phyloP scores from a whole-genome alignment of 2,113 vertebrate genomes.

The Vanacampus margaritifer region DNA sequence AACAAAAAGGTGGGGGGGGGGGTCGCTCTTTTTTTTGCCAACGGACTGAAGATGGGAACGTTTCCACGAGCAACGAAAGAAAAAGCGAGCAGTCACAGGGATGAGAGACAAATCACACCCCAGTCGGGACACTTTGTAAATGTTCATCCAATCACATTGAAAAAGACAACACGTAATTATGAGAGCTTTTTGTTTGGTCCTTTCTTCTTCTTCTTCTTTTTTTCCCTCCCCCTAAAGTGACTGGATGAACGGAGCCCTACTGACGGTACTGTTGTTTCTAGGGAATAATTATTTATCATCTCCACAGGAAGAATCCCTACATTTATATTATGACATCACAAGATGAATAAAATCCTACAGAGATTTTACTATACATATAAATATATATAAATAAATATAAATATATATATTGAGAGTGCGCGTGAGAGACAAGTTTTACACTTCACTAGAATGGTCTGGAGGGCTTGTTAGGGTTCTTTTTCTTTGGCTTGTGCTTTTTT shows the following conservation, averaged over 20 bases:
- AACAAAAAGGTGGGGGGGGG: constrained; percentile 62
- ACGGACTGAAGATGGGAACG: constrained; percentile 67
- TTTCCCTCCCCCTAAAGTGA: constrained; percentile 60
- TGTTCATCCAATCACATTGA: constrained; percentile 72
- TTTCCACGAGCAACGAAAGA: constrained; percentile 40
- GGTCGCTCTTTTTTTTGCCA: constrained; percentile 51
- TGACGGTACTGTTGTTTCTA: constrained; percentile 75
- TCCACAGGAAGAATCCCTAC: constrained; percentile 68
- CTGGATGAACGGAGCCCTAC: constrained; percentile 66
- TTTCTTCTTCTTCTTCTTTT: constrained; percentile 51
- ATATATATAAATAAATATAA: constrained; percentile 51
- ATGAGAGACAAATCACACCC: constrained; percentile 56
- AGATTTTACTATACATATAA: constrained; percentile 82
- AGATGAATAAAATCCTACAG: constrained; percentile 76
- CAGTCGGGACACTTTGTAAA: constrained; percentile 73
- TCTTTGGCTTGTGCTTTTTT: constrained; percentile 48
- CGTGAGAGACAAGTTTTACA: constrained; percentile 80
- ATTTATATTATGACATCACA: constrained; percentile 77
- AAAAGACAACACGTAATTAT: constrained; percentile 57
- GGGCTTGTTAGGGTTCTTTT: constrained; percentile 71
- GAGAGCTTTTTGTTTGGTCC: constrained; percentile 49
- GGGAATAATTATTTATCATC: constrained; percentile 66
- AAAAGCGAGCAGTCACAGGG: constrained; percentile 55
- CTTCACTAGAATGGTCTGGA: constrained; percentile 81
- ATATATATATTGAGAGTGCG: constrained; percentile 18